A percentile compares a stretch with the other conserved stretches of the same genome.
phyloP scores from a whole-genome alignment of 2,113 vertebrate species.

The Brachionichthys hirsutus region DNA sequence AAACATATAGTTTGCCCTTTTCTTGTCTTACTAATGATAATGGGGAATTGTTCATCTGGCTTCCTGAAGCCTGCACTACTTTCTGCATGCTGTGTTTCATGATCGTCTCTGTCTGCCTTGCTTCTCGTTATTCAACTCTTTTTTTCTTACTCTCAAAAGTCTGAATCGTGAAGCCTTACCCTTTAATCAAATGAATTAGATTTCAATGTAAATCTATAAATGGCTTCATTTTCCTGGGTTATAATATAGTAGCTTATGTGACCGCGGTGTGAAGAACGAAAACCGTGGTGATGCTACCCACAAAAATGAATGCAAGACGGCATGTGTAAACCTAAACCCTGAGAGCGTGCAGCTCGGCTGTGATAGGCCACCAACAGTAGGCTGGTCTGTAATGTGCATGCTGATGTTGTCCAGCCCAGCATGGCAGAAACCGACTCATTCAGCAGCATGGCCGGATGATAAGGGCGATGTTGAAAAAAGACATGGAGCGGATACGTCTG shows the following conservation, averaged over 20 bases:
- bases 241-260: slow-evolving; percentile 13
- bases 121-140: slow-evolving; percentile 14
- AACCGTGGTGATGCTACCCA: slow-evolving; percentile 8
- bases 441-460: slow-evolving; percentile 69
- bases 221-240: slow-evolving; percentile 20
- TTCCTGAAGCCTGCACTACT: slow-evolving; percentile 13
- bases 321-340: slow-evolving; percentile 50
- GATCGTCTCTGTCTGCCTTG: slow-evolving; percentile 31
- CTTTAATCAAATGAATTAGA: slow-evolving; percentile 23
- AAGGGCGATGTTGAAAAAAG: slow-evolving; percentile 40
- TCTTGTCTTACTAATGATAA: slow-evolving; percentile 28
- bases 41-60: slow-evolving; percentile 7
- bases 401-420: slow-evolving; percentile 60
- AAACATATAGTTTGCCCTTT: not conserved
- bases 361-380: slow-evolving; percentile 38
- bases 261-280: slow-evolving; percentile 30
- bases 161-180: slow-evolving; percentile 20
- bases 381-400: slow-evolving; percentile 66
- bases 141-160: slow-evolving; percentile 18
- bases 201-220: slow-evolving; percentile 15
- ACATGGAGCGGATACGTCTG: slow-evolving; percentile 36
- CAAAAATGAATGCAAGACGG: slow-evolving; percentile 48
- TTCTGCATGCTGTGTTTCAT: slow-evolving; percentile 45
- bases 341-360: slow-evolving; percentile 19
- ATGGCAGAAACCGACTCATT: slow-evolving; percentile 57